Evolutionary conservation across 2,888 invertebrate species (phyloP), one percentile per base, ranked within the genome.

Genomic region (Meliscaeva auricollis): DNA sequence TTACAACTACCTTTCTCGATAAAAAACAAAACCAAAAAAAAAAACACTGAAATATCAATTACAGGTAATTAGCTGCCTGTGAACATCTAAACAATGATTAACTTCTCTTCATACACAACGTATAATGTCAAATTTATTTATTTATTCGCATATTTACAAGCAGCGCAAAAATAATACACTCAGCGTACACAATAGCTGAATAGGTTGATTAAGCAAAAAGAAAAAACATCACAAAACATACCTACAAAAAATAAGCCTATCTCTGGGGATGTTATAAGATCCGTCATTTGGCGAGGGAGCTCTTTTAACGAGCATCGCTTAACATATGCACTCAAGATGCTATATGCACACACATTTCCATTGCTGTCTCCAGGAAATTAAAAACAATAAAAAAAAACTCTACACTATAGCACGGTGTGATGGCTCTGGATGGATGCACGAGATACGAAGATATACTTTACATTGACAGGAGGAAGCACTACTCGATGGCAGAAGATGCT

Each of bases 31-130:
- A n/a, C n/a, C 1, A 9, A 35, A 17, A 11, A 56, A 48, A 69
- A 66, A 79, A 48, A 11, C 32, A 30, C 50, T 64, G 64, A 64
- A 73, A 66, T 69, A 80, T 72, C 74, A 84, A 80, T 72, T 80
- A 74, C 84, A 64, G 70, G 73, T 85, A 85, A 85, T 85, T 81
- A 85, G 85, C 76, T 69, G 81, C 85, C 68, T 85, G 85, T 81
- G 85, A 81, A 85, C 76, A 75, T 22, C 76, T 44, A 73, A 72
- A 85, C 81, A 77, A 81, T 85, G 76, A 77, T 76, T 76, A 69
- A 68, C 68, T 81, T 44, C 76, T 38, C 76, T 38, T 41, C 81
- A 54, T 26, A 41, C 35, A 64, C 35, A 64, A 54, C 72, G 20
- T 69, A 56, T 76, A 73, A 76, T 70, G 81, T 77, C 77, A 85